Percentiles rank a stretch among this genome's conserved stretches.
phyloP scores from a whole-genome alignment of 2,888 invertebrate species.

The Apotomis capreana region DNA sequence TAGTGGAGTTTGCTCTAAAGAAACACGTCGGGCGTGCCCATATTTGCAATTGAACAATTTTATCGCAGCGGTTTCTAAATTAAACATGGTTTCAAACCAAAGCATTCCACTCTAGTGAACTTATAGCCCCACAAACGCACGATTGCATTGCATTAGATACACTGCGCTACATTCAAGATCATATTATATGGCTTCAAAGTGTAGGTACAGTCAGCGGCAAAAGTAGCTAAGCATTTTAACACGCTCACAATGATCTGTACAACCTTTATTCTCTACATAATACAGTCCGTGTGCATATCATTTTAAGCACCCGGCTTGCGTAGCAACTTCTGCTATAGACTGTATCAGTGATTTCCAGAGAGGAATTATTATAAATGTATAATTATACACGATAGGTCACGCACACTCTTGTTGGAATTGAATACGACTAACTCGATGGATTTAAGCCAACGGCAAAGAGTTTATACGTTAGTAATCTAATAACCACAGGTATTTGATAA shows the following conservation, averaged over 20 bases:
- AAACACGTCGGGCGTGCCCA: slow-evolving; percentile 3
- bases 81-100: slow-evolving; percentile 12
- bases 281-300: too few relatives aligned
- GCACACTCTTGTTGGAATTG: neutral
- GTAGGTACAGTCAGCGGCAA: neutral
- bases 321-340: too few relatives aligned
- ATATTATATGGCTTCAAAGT: slow-evolving; percentile 9
- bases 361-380: neutral
- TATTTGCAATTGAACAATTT: slow-evolving; percentile 1
- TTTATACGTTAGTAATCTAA: too few relatives aligned
- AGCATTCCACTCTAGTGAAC: slow-evolving; percentile 20
- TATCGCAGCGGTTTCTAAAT: slow-evolving; percentile 11
- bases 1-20: neutral
- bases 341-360: neutral
- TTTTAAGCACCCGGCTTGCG: too few relatives aligned
- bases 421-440: too few relatives aligned
- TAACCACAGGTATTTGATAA: too few relatives aligned
- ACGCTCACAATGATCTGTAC: too few relatives aligned
- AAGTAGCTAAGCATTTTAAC: too few relatives aligned
- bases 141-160: slow-evolving; percentile 2
- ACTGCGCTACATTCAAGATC: slow-evolving; percentile 4
- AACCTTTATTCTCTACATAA: too few relatives aligned
- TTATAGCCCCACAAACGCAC: neutral
- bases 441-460: too few relatives aligned
- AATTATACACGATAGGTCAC: too few relatives aligned